A percentile compares a stretch with the other conserved stretches of the same genome.
phyloP scores from a whole-genome alignment of 1,140 invertebrate species.

The Lineus longissimus region DNA sequence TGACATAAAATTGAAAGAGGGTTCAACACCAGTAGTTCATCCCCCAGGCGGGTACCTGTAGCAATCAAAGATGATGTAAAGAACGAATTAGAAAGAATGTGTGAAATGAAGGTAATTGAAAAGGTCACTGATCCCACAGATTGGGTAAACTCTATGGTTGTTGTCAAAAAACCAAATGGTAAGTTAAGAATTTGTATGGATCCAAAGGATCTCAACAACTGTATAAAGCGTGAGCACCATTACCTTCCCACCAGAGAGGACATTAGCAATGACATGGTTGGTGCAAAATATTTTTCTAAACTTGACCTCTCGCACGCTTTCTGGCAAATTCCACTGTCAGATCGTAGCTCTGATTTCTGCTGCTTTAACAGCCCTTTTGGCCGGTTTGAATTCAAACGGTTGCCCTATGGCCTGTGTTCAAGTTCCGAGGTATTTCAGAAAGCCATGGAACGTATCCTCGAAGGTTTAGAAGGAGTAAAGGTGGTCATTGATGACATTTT shows the following conservation, averaged over 20 bases:
- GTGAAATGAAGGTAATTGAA: conserved; percentile 17
- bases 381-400: conserved; percentile 36
- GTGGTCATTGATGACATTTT: conserved; percentile 16
- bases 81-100: too few species aligned
- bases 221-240: conserved; percentile 22
- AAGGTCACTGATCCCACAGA: conserved; percentile 25
- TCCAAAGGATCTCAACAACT: conserved; percentile 27
- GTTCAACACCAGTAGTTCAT: too few species aligned
- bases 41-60: too few species aligned
- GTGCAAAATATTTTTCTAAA: conserved; percentile 10
- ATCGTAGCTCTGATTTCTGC: conserved; percentile 29
- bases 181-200: conserved; percentile 29
- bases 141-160: conserved; percentile 29
- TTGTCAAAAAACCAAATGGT: conserved; percentile 19
- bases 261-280: not conserved
- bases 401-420: conserved; percentile 50
- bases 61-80: too few species aligned
- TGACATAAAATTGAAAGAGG: too few species aligned
- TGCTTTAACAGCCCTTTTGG: conserved; percentile 56
- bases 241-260: conserved; percentile 14
- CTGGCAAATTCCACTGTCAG: conserved; percentile 25
- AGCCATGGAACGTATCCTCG: conserved; percentile 6
- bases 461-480: conserved; percentile 27
- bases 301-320: conserved; percentile 18
- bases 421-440: conserved; percentile 16